Evolutionary conservation across 2,113 vertebrate genomes (phyloP).

Genomic region (Candoia aspera): DNA sequence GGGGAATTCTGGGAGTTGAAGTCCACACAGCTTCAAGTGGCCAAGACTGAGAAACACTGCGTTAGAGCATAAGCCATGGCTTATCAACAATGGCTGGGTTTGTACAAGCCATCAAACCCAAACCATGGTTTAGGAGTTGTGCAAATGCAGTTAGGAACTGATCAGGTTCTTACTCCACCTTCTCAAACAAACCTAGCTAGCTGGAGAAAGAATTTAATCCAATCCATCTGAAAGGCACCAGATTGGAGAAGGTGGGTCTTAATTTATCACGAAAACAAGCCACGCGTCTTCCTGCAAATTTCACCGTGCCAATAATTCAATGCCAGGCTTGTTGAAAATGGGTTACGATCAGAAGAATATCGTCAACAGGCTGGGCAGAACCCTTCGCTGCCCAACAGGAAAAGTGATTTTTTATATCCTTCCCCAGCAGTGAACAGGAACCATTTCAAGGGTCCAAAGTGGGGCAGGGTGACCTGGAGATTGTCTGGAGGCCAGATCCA

Average conservation of each 20-base stretch:
- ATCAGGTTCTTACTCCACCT: not conserved
- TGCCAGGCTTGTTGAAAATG: not conserved
- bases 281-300: not conserved
- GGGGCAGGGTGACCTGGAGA: no score
- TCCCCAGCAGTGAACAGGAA: no score
- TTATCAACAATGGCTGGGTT: not conserved
- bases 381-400: not conserved
- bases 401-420: not conserved
- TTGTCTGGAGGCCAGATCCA: not conserved
- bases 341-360: not conserved
- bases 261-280: not conserved
- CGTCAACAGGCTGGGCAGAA: not conserved
- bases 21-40: not conserved
- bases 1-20: no score
- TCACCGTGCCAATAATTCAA: not conserved
- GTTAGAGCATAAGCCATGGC: not conserved
- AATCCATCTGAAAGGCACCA: not conserved
- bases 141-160: not conserved
- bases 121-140: not conserved
- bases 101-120: not conserved
- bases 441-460: no score
- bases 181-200: not conserved
- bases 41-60: not conserved
- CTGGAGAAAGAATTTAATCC: not conserved
- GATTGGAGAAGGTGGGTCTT: not conserved